Evolutionary conservation across 2,113 vertebrate species (phyloP).

Genomic region (Lasiurus borealis): DNA sequence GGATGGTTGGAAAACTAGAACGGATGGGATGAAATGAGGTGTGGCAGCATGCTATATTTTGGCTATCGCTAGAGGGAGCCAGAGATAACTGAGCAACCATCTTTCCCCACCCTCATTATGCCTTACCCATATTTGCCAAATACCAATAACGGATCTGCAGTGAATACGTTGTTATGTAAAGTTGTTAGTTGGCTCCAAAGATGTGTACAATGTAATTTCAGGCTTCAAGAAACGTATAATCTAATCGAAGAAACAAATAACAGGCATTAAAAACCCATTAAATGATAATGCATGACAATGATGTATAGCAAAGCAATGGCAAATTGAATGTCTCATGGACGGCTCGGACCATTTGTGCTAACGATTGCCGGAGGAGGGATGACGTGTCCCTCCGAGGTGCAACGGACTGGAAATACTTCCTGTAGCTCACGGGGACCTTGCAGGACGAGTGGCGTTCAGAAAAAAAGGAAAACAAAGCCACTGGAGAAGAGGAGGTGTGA

Average conservation of each 20-base stretch:
- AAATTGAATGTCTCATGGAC: neutral
- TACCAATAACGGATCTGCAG: neutral
- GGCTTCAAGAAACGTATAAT: slow-evolving; percentile 9
- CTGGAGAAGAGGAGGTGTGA: neutral
- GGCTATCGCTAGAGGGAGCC: slow-evolving; percentile 64
- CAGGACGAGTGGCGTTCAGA: neutral
- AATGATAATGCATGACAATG: slow-evolving; percentile 35
- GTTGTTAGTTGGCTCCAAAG: slow-evolving; percentile 37
- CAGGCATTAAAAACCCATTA: slow-evolving; percentile 28
- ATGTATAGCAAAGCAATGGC: neutral
- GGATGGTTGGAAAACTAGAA: neutral
- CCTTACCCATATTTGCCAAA: slow-evolving; percentile 18
- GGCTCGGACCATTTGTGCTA: neutral
- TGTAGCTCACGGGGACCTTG: neutral
- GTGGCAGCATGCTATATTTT: neutral
- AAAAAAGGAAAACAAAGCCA: neutral
- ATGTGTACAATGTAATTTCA: neutral
- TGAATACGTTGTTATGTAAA: neutral
- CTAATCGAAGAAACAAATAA: slow-evolving; percentile 42
- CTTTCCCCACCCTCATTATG: neutral
- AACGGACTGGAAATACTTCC: neutral
- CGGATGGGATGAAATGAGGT: neutral
- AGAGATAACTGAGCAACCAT: slow-evolving; percentile 41
- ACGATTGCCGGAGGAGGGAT: neutral
- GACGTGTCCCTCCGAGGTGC: neutral